Conservation (phyloP, 2,113 vertebrate genomes). For the Ia io region DNA sequence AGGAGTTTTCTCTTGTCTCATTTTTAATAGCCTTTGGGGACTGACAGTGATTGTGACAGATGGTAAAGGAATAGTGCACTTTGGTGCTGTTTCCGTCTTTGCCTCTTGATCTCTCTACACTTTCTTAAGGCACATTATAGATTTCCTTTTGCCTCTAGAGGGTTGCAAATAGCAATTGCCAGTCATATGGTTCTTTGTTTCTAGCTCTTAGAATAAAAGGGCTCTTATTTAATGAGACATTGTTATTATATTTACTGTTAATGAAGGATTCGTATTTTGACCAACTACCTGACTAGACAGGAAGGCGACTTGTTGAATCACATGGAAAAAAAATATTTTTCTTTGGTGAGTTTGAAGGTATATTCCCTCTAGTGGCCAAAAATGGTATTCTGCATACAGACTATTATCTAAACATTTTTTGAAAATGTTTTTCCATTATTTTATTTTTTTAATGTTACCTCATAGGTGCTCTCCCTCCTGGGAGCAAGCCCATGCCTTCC, state of each 20-base stretch:
- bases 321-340: background rate
- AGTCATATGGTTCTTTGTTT: conserved; percentile 74
- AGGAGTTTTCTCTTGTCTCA: conserved; percentile 68
- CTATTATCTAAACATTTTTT: background rate
- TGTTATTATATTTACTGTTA: conserved; percentile 40
- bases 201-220: conserved; percentile 54
- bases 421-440: background rate
- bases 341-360: conserved; percentile 24
- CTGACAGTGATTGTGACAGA: conserved; percentile 81
- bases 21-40: conserved; percentile 82
- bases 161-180: conserved; percentile 77
- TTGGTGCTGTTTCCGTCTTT: conserved; percentile 74
- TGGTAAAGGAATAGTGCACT: conserved; percentile 77
- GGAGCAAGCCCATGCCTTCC: no score
- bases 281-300: conserved; percentile 14
- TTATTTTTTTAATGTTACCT: background rate
- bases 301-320: background rate
- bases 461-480: background rate
- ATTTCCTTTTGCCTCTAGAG: conserved; percentile 83
- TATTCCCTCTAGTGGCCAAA: conserved; percentile 56
- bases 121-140: conserved; percentile 75
- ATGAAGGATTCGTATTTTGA: conserved; percentile 40
- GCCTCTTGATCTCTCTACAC: conserved; percentile 68
- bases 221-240: background rate
- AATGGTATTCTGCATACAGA: background rate